Base-by-base conservation (phyloP, 2,888 invertebrate genomes). In the Drosophila macrospina region DNA sequence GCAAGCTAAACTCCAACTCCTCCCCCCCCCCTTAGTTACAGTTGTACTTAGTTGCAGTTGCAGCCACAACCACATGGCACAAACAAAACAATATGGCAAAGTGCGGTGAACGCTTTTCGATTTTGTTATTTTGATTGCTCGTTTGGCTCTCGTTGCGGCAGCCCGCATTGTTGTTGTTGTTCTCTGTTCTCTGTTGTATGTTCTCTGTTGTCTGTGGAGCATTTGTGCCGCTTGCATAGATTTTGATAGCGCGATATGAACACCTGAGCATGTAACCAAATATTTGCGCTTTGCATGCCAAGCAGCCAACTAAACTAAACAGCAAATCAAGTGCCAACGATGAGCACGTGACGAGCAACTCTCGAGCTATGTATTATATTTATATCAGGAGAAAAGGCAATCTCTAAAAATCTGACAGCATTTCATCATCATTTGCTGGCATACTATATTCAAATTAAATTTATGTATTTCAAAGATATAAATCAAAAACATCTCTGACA, bases 51-150 rank as follows among this genome's bases (percentile, higher is more conserved):
- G 56, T 42, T 39, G 62, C 36, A 57, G 45, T 24, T 62, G 48
- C 60, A 39, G 62, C 78, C 74, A 60, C 61, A 76, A 57, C 77
- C 74, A 62, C 66, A 65, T 60, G 61, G 60, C 74, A 47, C 56
- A 67, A 67, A 56, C 70, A 70, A 65, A 68, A 67, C 74, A 74
- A 84, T 72, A 74, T 74, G 69, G 63, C 59, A 77, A 70, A 81
- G 74, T 78, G 86, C 64, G 69, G 74, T 67, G 42, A 73, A 69
- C 59, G 72, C 54, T 74, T 76, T 83, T 76, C 67, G 67, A 76
- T 84, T 74, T 74, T 70, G 79, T 86, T 81, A 86, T 84, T 88
- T 81, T 74, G 79, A 80, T 78, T 80, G 81, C 69, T 63, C 42
- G 60, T 45, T 47, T 67, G 60, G 62, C 45, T 60, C 52, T 64